Evolutionary conservation across 1,140 invertebrate genomes (phyloP).

Genomic region (Pseudobourletiella spinata): DNA sequence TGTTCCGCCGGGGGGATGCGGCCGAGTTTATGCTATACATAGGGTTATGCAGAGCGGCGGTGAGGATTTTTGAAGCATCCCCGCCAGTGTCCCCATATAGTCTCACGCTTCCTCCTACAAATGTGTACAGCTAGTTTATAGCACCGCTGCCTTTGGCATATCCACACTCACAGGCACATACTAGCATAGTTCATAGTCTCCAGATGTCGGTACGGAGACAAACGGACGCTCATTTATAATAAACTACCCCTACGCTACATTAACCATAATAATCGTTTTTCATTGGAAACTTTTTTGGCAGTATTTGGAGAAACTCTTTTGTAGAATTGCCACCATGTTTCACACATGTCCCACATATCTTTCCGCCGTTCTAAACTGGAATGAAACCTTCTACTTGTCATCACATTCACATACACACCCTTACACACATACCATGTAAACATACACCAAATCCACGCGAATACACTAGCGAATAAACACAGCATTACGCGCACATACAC

Average conservation of each 20-base stretch:
- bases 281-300: constrained; percentile 27
- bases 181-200: neutral
- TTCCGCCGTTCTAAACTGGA: constrained; percentile 11
- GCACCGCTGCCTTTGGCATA: too few species aligned
- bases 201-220: constrained; percentile 20
- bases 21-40: too few species aligned
- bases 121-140: too few species aligned
- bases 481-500: too few species aligned
- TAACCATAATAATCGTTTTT: constrained; percentile 34
- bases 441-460: too few species aligned
- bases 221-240: constrained; percentile 26
- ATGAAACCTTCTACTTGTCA: constrained; percentile 19
- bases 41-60: too few species aligned
- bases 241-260: constrained; percentile 31
- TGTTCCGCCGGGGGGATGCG: too few species aligned
- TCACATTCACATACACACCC: neutral
- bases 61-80: neutral
- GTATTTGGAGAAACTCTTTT: constrained; percentile 18
- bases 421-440: neutral
- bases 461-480: too few species aligned
- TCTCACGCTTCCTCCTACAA: too few species aligned
- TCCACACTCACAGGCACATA: too few species aligned
- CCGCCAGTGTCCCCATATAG: too few species aligned
- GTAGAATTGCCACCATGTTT: constrained; percentile 18
- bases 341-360: constrained; percentile 19